Conservation (phyloP, 2,113 vertebrate genomes). For the Murina feae region DNA sequence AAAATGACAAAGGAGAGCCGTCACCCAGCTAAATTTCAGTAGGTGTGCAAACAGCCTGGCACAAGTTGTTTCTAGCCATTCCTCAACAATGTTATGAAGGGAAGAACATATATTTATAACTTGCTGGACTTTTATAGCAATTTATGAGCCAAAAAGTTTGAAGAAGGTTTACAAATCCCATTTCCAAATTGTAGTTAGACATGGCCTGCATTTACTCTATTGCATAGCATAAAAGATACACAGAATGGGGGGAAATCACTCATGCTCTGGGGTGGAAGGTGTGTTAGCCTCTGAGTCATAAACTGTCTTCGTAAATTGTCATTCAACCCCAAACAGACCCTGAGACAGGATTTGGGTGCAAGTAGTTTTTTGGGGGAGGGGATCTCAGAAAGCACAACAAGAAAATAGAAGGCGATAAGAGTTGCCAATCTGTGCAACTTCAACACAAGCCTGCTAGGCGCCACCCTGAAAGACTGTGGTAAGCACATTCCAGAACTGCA, state of each 20-base stretch:
- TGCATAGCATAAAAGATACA: background rate
- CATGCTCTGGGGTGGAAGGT: background rate
- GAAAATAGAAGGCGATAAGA: background rate
- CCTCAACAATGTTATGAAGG: constrained; percentile 39
- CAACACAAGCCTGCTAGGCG: background rate
- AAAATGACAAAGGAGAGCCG: constrained; percentile 30
- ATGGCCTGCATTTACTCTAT: background rate
- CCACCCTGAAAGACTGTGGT: background rate
- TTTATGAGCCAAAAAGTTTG: constrained; percentile 53
- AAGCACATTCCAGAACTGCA: background rate
- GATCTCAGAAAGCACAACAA: background rate
- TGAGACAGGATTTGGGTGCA: background rate
- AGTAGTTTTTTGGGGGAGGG: background rate
- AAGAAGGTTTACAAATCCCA: constrained; percentile 40
- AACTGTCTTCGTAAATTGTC: background rate
- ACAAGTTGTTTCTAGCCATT: background rate
- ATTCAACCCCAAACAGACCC: background rate
- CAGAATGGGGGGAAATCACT: background rate
- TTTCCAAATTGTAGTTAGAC: constrained; percentile 29
- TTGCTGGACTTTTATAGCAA: constrained; percentile 30
- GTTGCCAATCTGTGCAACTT: too few species aligned
- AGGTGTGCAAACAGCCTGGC: constrained; percentile 24
- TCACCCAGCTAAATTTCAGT: constrained; percentile 26
- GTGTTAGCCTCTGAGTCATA: background rate
- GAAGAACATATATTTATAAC: constrained; percentile 45